Conservation (phyloP, 1,140 invertebrate species). For the Paracyclopina nana region DNA sequence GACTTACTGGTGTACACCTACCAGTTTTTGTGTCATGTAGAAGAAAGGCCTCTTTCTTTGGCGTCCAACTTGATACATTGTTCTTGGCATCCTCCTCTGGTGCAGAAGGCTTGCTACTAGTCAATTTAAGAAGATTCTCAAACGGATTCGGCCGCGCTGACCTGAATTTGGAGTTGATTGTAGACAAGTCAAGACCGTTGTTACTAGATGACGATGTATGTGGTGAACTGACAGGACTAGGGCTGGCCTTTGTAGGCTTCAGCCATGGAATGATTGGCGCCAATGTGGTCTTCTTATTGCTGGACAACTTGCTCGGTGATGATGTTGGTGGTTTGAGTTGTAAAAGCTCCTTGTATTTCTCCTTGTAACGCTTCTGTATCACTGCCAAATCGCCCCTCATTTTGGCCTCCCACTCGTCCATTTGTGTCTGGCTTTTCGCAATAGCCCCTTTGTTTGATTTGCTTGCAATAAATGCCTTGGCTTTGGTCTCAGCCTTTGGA, state of each 20-base stretch:
- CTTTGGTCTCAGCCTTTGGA: no score
- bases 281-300: no score
- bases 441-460: no score
- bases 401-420: no score
- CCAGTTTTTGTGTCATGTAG: background rate
- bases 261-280: no score
- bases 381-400: constrained; percentile 57
- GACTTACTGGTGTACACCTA: background rate
- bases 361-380: constrained; percentile 52
- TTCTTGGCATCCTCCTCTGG: no score
- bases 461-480: no score
- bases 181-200: background rate
- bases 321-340: no score
- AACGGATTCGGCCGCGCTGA: background rate
- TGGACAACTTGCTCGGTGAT: no score
- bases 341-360: constrained; percentile 52
- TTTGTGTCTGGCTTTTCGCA: no score
- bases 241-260: no score
- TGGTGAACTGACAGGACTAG: no score
- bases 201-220: background rate
- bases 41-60: background rate
- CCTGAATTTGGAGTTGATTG: constrained; percentile 1
- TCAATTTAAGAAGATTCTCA: constrained; percentile 1
- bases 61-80: background rate
- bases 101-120: background rate